Evolutionary conservation across 92 coral and sea anemone genomes (phyloP).

Genomic region (Hydrozoanthus gracilis): DNA sequence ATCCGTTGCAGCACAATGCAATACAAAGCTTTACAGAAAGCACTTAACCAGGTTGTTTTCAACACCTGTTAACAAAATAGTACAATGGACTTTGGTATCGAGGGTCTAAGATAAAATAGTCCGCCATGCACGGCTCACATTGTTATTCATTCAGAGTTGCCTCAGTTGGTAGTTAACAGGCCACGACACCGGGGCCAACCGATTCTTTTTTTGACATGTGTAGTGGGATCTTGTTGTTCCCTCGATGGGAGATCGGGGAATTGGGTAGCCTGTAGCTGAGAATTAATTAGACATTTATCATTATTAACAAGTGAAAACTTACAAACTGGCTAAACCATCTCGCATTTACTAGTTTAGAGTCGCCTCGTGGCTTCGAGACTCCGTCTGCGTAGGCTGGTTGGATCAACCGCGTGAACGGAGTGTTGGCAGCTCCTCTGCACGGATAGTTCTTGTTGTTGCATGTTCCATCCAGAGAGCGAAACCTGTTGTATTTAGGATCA

Average conservation of each 20-base stretch:
- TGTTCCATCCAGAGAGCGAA: background rate
- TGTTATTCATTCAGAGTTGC: too few relatives aligned
- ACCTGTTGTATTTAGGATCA: background rate
- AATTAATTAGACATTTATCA: background rate
- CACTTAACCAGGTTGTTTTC: too few relatives aligned
- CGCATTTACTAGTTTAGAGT: too few relatives aligned
- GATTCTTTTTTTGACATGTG: background rate
- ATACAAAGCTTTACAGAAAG: too few relatives aligned
- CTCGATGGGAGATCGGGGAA: background rate
- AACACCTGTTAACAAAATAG: too few relatives aligned
- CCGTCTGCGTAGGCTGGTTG: slow-evolving; percentile 1
- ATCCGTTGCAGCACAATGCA: too few relatives aligned
- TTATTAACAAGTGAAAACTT: background rate
- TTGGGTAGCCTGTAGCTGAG: background rate
- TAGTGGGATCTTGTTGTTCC: background rate
- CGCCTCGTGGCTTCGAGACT: background rate
- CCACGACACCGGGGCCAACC: background rate
- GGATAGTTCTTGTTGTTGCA: background rate
- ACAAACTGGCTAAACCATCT: background rate
- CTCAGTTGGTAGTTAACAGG: background rate
- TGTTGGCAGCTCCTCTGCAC: background rate
- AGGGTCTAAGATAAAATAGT: too few relatives aligned
- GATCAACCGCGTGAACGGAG: background rate
- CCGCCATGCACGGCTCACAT: too few relatives aligned
- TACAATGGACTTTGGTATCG: too few relatives aligned